Evolutionary conservation across 2,113 vertebrate species (phyloP).

Genomic region (Piprites chloris): DNA sequence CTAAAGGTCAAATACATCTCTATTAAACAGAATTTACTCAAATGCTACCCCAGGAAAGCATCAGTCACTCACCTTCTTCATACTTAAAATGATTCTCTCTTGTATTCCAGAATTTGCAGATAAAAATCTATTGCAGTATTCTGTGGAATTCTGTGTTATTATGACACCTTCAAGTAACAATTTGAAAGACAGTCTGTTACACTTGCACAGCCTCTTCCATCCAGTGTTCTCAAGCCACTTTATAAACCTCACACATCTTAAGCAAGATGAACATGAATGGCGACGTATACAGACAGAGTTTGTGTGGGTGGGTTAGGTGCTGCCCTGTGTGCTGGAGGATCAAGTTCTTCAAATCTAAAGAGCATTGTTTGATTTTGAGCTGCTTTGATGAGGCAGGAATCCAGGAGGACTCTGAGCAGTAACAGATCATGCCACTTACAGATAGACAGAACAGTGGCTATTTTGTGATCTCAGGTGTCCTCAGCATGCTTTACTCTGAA

Average conservation of each 20-base stretch:
- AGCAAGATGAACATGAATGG: not conserved
- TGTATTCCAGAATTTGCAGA: not conserved
- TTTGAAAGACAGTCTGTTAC: not conserved
- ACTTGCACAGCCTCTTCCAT: not conserved
- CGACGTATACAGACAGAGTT: fast-evolving
- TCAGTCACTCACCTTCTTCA: not conserved
- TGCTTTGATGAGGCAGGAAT: not conserved
- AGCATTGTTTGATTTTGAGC: constrained; percentile 20
- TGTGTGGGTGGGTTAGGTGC: fast-evolving
- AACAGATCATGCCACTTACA: not conserved
- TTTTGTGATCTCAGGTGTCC: constrained; percentile 59
- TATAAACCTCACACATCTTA: not conserved
- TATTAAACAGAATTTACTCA: not conserved
- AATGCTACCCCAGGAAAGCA: not conserved
- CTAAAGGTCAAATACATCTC: not conserved
- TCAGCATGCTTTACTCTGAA: not conserved
- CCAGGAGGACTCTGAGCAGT: not conserved
- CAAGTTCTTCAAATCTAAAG: constrained; percentile 45
- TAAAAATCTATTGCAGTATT: not conserved
- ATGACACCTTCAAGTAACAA: not conserved
- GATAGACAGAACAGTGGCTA: constrained; percentile 36
- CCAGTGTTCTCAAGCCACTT: not conserved
- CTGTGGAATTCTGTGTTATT: not conserved
- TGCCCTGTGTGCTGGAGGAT: not conserved
- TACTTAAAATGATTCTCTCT: not conserved